Percentiles rank a stretch among this genome's conserved stretches.
These are phyloP conservation scores for Equus przewalskii DNA, from an alignment of 2,113 vertebrate genomes.

Conservation along the genomic window DNA sequence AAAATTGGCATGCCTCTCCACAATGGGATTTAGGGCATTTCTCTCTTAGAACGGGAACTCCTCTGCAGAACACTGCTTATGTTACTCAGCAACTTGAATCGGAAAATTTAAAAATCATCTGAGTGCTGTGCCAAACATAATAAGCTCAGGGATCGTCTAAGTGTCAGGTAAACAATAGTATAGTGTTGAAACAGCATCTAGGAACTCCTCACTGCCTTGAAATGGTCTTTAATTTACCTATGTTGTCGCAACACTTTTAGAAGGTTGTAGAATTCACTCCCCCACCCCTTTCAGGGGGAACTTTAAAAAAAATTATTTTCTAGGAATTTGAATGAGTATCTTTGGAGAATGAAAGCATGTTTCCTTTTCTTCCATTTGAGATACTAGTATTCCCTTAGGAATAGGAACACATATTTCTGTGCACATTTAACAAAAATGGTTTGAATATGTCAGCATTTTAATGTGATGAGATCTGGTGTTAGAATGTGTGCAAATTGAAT, in stretches of 20 bases:
- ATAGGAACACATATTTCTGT: not conserved
- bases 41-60: accelerated
- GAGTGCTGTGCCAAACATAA: not conserved
- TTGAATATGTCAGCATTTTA: conserved; percentile 71
- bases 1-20: not conserved
- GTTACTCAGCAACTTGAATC: not conserved
- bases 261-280: not conserved
- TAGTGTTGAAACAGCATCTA: accelerated
- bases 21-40: not conserved
- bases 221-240: too few relatives aligned
- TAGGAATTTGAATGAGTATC: conserved; percentile 12
- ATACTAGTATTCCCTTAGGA: conserved; percentile 14
- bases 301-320: not conserved
- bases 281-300: not conserved
- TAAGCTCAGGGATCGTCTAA: too few relatives aligned
- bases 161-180: not conserved
- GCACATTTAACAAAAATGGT: conserved; percentile 65
- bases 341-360: conserved; percentile 56
- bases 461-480: conserved; percentile 63
- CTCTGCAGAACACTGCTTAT: not conserved
- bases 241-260: not conserved
- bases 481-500: conserved; percentile 41
- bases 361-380: conserved; percentile 45
- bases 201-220: accelerated
- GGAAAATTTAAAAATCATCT: not conserved